Evolutionary conservation across 2,888 invertebrate genomes (phyloP), one percentile per base, ranked within the genome.

Genomic region (Vandiemenella viatica): DNA sequence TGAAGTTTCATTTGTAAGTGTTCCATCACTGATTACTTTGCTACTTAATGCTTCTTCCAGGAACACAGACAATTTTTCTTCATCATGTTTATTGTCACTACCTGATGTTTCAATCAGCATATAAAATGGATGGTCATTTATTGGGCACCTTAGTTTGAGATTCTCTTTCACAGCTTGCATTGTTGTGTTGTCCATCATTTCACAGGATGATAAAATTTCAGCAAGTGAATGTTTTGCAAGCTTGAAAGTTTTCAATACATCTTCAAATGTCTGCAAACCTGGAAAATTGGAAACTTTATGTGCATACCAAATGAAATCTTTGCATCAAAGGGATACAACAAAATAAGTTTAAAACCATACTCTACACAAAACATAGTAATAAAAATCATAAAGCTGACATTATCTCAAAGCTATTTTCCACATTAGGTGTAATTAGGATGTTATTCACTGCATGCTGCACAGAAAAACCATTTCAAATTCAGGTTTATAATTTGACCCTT

Each of bases 181-280:
- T 0, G 89, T 78, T 38, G 67, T 66, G 10, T 71, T 71, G 66
- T 98, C 97, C 52, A 97, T 83, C 73, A 97, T 78, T 71, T 98
- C 98, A 68, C 90, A 96, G 0, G 96, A 91, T 4, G 96, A 95
- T 37, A 98, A 66, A 55, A 93, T 87, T 70, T 97, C 96, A 1
- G 84, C 87, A 10, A 95, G 68, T 19, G 79, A 75, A 1, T 65
- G 66, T 64, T 83, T 88, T 0, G 92, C 88, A 53, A 76, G 70
- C 56, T 75, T 72, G 61, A 83, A 86, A 0, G 88, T 76, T 57
- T 80, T 70, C 13, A 93, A 67, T 18, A 93, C 80, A 54, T 80
- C 74, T 32, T 86, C 79, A 64, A 91, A 97, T 26, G 72, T 77
- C 48, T 80, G 67, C 32, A 91, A 69, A 20, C 90, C 91, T 80